These are phyloP conservation scores for Corella eumyota DNA, from an alignment of 23 tunicate species.

Conservation along the genomic window DNA sequence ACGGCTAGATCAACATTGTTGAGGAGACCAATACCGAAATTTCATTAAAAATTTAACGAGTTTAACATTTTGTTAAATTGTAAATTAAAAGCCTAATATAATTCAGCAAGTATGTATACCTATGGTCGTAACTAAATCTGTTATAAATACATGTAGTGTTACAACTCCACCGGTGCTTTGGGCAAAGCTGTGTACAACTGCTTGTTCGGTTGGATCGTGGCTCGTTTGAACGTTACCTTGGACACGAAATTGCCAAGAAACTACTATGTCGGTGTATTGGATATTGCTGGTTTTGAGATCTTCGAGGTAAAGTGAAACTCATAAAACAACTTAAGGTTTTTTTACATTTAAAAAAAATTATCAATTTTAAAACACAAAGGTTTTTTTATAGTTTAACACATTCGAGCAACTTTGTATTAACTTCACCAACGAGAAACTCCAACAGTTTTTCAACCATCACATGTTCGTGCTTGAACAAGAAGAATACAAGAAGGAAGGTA, in stretches of 20 bases:
- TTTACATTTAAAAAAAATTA: too few relatives aligned
- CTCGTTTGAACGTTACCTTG: slow-evolving; percentile 62
- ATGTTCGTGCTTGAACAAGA: slow-evolving; percentile 99
- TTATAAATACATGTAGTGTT: slow-evolving; percentile 29
- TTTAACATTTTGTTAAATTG: too few relatives aligned
- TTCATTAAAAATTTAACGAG: background rate
- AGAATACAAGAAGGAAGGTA: slow-evolving; percentile 98
- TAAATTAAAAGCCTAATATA: too few relatives aligned
- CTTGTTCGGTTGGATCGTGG: slow-evolving; percentile 87
- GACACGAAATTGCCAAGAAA: slow-evolving; percentile 88
- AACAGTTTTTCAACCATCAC: slow-evolving; percentile 99
- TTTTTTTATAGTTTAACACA: slow-evolving; percentile 81
- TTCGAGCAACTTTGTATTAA: slow-evolving; percentile 99
- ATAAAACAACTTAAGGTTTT: too few relatives aligned
- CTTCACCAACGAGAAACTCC: slow-evolving; percentile 99
- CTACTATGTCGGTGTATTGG: slow-evolving; percentile 93
- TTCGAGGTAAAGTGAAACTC: slow-evolving; percentile 88
- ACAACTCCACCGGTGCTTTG: slow-evolving; percentile 85
- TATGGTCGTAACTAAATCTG: background rate
- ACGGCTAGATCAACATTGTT: background rate
- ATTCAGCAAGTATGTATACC: too few relatives aligned
- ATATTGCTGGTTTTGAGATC: slow-evolving; percentile 96
- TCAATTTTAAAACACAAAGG: too few relatives aligned
- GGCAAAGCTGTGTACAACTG: slow-evolving; percentile 88
- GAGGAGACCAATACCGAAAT: background rate